Evolutionary conservation across 2,797 vertebrate species (phyloP).

Genomic region (Lutjanus campechanus): DNA sequence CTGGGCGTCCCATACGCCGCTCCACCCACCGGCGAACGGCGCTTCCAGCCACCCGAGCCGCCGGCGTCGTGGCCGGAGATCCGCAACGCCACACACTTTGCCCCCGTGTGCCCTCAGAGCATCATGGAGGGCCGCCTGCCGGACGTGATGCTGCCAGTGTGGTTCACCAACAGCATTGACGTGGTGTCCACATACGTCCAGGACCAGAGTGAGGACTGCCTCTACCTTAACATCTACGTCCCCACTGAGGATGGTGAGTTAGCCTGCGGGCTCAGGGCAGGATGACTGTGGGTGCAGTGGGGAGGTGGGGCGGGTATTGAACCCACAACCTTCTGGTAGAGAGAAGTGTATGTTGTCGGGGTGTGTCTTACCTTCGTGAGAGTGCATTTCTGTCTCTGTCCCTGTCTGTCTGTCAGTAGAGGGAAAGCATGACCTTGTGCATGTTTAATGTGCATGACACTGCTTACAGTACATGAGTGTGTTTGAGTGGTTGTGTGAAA

Average conservation of each 20-base stretch:
- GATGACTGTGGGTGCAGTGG: constrained; percentile 23
- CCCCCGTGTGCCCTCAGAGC: constrained; percentile 97
- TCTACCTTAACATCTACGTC: constrained; percentile 98
- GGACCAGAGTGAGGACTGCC: constrained; percentile 99
- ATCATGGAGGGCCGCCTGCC: constrained; percentile 96
- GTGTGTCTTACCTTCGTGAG: constrained; percentile 44
- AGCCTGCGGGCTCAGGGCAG: constrained; percentile 80
- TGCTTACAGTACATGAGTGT: constrained; percentile 73
- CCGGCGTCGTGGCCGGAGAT: constrained; percentile 92
- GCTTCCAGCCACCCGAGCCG: constrained; percentile 96
- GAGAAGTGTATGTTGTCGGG: constrained; percentile 39
- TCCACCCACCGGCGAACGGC: constrained; percentile 93
- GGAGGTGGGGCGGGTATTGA: constrained; percentile 7
- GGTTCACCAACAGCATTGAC: constrained; percentile 99
- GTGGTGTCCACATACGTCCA: constrained; percentile 97
- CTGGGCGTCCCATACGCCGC: constrained; percentile 96
- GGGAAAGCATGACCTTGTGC: constrained; percentile 86
- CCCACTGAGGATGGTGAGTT: constrained; percentile 99
- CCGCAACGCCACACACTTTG: constrained; percentile 96
- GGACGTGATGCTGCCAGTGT: constrained; percentile 98
- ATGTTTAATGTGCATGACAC: constrained; percentile 91
- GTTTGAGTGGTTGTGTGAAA: constrained; percentile 73
- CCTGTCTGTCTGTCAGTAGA: constrained; percentile 61
- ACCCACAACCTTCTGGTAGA: constrained; percentile 39
- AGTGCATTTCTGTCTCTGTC: constrained; percentile 55